phyloP scores from a whole-genome alignment of 2,888 invertebrate genomes.

The Panopea generosa region DNA sequence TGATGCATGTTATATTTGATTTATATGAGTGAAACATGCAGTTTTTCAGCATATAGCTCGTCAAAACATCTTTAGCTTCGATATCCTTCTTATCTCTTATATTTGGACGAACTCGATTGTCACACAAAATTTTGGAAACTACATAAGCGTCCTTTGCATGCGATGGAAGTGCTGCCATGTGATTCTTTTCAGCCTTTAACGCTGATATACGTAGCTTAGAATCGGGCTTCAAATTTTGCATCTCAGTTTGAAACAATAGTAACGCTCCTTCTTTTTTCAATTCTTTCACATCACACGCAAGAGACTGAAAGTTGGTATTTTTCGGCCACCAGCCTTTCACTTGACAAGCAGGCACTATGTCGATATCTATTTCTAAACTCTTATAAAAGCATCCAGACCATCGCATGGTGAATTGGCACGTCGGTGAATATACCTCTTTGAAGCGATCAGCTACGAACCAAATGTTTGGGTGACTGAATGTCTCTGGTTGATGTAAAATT shows the following conservation, averaged over 20 bases:
- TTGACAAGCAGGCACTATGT: conserved; percentile 24
- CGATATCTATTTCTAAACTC: conserved; percentile 17
- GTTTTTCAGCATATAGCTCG: conserved; percentile 35
- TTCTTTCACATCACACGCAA: conserved; percentile 2
- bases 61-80: conserved; percentile 1
- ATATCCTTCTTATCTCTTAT: background rate
- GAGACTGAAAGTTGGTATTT: conserved; percentile 10
- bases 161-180: conserved; percentile 18
- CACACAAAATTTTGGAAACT: conserved; percentile 15
- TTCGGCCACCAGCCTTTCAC: conserved; percentile 24
- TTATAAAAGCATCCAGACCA: conserved; percentile 26
- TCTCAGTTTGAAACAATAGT: conserved; percentile 19
- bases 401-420: conserved; percentile 1
- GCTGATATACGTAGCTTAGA: conserved; percentile 18
- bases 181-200: conserved; percentile 24
- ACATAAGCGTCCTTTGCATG: conserved; percentile 17
- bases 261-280: conserved; percentile 12
- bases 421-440: conserved; percentile 9
- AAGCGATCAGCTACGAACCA: conserved; percentile 7
- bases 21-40: conserved; percentile 11
- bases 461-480: conserved; percentile 19
- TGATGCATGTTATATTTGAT: background rate
- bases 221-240: background rate
- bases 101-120: conserved; percentile 15
- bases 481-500: no score